Base-by-base conservation (phyloP, 1,140 invertebrate species). In the Zaprionus davidi region DNA sequence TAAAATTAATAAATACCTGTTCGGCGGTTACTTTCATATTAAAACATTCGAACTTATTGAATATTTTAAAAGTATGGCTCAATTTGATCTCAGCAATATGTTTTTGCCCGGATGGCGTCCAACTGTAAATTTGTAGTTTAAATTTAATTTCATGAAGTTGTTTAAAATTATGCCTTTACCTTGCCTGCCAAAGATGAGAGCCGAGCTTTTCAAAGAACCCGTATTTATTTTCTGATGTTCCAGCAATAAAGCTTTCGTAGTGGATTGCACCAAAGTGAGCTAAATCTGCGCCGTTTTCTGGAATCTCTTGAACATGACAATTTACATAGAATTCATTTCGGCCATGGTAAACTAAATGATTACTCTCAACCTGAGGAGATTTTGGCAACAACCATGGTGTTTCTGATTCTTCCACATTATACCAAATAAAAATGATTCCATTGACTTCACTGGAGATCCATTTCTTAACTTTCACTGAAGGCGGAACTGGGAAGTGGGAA, bases 231-330 rank as follows among this genome's bases (percentile, higher is more conserved):
- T 94, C 93, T 1, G 94, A 91, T 31, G 95, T 94, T 26, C 96
- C 94, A 41, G 94, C 79, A 41, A 97, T 79, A 79, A 96, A 91
- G 36, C 94, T 87, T 20, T 95, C 93, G 26, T 94, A 94, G 79
- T 98, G 97, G 0, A 98, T 94, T 0, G 95, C 94, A 59, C 94
- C 94, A 12, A 99, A 93, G 91, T 98, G 98, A 0, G 96, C 95
- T 2, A 96, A 93, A 90, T 99, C 98, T 0, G 97, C 96, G 0
- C 97, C 98, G 82, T 99, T 99, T 93, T 98, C 97, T 1, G 97
- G 97, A 51, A 98, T 97, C 86, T 98, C 98, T 96, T 98, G 95
- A 78, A 96, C 95, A 79, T 97, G 96, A 78, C 95, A 95, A 69
- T 94, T 96, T 49, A 98, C 93, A 31, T 95, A 93, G 86, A 97